phyloP scores from a whole-genome alignment of 2,797 vertebrate genomes.

The Leptatherina wallacei region DNA sequence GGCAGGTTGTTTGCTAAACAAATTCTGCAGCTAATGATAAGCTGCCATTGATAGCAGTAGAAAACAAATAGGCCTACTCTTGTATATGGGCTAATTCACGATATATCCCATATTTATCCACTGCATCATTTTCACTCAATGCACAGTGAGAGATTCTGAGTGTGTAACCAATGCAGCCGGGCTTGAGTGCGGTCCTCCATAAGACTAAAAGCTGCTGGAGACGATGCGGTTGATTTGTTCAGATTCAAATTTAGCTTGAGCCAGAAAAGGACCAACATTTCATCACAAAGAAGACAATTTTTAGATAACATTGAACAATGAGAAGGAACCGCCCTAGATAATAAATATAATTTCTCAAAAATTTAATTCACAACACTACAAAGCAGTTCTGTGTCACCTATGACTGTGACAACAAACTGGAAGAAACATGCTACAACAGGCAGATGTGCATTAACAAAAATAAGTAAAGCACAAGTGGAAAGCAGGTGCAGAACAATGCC shows the following conservation, averaged over 20 bases:
- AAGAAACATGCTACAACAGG: neutral
- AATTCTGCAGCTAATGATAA: neutral
- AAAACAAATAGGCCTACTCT: neutral
- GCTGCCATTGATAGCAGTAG: no score
- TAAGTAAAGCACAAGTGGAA: neutral
- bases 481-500: no score
- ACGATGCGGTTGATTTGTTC: neutral
- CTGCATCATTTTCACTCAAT: neutral
- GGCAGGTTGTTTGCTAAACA: neutral
- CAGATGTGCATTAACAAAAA: neutral
- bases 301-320: no score
- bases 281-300: no score
- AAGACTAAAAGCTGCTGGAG: neutral
- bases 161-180: neutral
- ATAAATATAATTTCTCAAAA: no score
- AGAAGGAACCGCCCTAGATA: no score
- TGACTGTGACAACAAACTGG: neutral
- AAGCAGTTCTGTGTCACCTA: neutral
- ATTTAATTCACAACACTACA: neutral
- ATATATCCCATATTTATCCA: neutral
- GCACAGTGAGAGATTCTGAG: neutral
- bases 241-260: no score
- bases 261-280: no score
- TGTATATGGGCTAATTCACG: neutral
- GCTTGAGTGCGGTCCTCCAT: neutral